Evolutionary conservation across 2,113 vertebrate genomes (phyloP).

Genomic region (Equus przewalskii): DNA sequence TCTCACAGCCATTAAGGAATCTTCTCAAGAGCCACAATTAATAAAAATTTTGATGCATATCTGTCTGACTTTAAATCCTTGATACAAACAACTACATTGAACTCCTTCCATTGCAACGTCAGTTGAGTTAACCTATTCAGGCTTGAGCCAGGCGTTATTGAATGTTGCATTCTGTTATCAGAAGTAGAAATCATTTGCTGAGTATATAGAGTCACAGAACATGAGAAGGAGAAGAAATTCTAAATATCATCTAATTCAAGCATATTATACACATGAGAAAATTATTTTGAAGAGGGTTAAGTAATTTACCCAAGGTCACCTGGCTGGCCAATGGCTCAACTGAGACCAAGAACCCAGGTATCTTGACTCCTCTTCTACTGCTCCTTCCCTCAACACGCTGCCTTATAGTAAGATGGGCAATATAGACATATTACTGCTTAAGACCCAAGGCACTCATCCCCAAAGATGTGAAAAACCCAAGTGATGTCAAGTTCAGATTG

Average conservation of each 20-base stretch:
- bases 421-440: background rate
- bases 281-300: slow-evolving; percentile 65
- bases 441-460: background rate
- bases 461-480: background rate
- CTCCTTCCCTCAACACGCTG: background rate
- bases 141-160: slow-evolving; percentile 55
- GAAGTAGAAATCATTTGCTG: slow-evolving; percentile 65
- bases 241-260: slow-evolving; percentile 55
- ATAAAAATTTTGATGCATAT: background rate
- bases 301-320: slow-evolving; percentile 56
- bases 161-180: slow-evolving; percentile 58
- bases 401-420: background rate
- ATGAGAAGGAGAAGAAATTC: slow-evolving; percentile 66
- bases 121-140: slow-evolving; percentile 45
- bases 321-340: background rate
- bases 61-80: slow-evolving; percentile 11
- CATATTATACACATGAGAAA: slow-evolving; percentile 45
- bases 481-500: background rate
- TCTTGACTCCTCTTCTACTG: background rate
- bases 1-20: background rate
- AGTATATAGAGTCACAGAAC: slow-evolving; percentile 49
- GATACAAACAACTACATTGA: slow-evolving; percentile 19
- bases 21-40: background rate
- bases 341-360: background rate
- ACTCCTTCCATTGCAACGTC: background rate